These are phyloP conservation scores for Dynastes maya DNA, from an alignment of 2,888 invertebrate species.

Conservation along the genomic window DNA sequence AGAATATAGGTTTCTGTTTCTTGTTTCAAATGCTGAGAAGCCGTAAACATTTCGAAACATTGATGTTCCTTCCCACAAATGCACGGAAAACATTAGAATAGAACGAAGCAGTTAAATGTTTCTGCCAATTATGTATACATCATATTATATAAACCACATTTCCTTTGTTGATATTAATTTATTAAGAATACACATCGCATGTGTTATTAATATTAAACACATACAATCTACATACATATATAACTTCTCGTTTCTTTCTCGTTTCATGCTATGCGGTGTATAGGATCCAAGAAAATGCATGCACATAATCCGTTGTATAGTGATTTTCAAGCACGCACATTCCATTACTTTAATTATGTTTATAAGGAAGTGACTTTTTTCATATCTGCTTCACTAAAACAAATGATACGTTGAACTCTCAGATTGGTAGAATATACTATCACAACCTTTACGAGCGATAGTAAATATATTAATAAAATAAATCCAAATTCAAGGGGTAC, in stretches of 20 bases:
- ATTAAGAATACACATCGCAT: slow-evolving; percentile 57
- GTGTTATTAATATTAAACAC: slow-evolving; percentile 59
- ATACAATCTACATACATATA: slow-evolving; percentile 48
- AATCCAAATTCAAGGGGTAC: too few relatives aligned
- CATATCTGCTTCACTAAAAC: slow-evolving; percentile 37
- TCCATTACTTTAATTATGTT: slow-evolving; percentile 47
- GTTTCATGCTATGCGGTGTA: slow-evolving; percentile 33
- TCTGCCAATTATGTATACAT: slow-evolving; percentile 51
- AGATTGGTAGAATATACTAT: slow-evolving; percentile 19
- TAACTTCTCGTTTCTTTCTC: slow-evolving; percentile 36
- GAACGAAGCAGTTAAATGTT: slow-evolving; percentile 45
- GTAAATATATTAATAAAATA: background rate
- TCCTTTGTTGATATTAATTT: slow-evolving; percentile 60
- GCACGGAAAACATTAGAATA: slow-evolving; percentile 50
- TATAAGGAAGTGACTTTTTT: slow-evolving; percentile 45
- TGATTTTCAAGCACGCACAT: slow-evolving; percentile 43
- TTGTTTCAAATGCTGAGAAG: slow-evolving; percentile 46
- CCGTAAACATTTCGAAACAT: slow-evolving; percentile 52
- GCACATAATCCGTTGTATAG: slow-evolving; percentile 1
- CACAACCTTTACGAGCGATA: background rate
- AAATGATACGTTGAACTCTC: slow-evolving; percentile 43
- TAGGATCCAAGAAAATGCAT: slow-evolving; percentile 38
- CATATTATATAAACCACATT: slow-evolving; percentile 60
- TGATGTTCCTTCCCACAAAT: slow-evolving; percentile 49
- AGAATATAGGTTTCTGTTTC: slow-evolving; percentile 51